Conservation (phyloP, 2,113 vertebrate species). For the Onychostruthus taczanowskii region DNA sequence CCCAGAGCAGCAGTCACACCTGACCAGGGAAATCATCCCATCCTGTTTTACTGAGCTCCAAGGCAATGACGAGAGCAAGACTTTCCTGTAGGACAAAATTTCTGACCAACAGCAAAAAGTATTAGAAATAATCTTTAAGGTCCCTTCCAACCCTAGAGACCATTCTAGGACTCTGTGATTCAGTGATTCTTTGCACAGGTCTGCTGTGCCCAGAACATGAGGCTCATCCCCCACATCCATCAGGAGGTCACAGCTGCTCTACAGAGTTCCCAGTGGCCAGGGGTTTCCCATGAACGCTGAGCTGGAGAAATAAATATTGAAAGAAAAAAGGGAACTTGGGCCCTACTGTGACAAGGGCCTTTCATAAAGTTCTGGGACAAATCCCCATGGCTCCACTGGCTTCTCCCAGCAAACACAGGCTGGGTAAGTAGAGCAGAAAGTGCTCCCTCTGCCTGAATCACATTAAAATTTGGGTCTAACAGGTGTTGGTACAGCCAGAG, state of each 20-base stretch:
- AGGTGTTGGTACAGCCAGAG: not conserved
- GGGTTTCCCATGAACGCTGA: not conserved
- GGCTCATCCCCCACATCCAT: accelerated
- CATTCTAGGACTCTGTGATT: accelerated
- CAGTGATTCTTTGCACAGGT: accelerated
- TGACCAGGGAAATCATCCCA: not conserved
- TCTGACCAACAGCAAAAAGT: not conserved
- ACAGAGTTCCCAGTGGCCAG: not conserved
- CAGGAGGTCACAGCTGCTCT: not conserved
- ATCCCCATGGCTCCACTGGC: accelerated
- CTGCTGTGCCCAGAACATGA: not conserved
- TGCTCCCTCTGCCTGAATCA: not conserved
- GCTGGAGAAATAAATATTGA: not conserved
- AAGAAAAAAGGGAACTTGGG: not conserved
- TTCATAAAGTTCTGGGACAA: not conserved
- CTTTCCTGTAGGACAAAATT: not conserved
- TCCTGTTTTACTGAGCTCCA: not conserved
- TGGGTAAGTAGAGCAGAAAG: not conserved
- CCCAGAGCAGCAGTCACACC: not conserved
- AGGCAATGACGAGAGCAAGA: not conserved
- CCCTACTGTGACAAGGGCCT: not conserved
- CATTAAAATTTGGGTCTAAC: not conserved
- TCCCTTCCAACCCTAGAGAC: not conserved
- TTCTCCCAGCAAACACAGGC: not conserved
- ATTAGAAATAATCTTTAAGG: not conserved